Conservation (phyloP, 2,797 vertebrate species). For the Selene dorsalis region DNA sequence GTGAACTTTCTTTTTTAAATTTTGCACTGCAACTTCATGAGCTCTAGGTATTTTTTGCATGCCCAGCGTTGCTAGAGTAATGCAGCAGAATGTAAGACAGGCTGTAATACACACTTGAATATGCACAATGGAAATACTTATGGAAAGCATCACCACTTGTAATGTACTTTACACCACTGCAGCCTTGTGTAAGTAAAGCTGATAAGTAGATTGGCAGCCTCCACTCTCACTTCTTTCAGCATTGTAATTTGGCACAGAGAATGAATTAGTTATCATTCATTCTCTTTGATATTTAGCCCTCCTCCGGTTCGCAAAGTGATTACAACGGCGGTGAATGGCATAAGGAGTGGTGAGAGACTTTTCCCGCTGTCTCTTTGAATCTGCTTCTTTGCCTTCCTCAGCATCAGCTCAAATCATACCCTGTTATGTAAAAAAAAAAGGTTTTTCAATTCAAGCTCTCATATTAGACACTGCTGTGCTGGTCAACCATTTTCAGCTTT, state of each 20-base stretch:
- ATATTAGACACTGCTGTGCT: background rate
- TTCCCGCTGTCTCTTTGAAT: constrained; percentile 11
- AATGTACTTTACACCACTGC: background rate
- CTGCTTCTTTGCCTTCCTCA: background rate
- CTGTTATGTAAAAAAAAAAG: constrained; percentile 18
- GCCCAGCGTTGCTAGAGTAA: background rate
- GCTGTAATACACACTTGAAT: too few relatives aligned
- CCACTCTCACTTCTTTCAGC: constrained; percentile 40
- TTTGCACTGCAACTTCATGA: background rate
- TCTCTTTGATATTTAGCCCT: constrained; percentile 60
- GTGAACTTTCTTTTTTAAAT: background rate
- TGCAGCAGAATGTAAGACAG: background rate
- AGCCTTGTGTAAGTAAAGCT: background rate
- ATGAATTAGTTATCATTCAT: constrained; percentile 58
- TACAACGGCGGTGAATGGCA: constrained; percentile 48
- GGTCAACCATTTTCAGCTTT: constrained; percentile 18
- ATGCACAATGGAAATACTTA: background rate
- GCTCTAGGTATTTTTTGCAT: background rate
- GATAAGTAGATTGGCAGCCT: constrained; percentile 12
- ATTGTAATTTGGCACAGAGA: constrained; percentile 46
- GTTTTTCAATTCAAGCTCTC: background rate
- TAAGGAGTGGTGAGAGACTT: background rate
- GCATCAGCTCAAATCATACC: constrained; percentile 5
- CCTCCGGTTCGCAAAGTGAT: constrained; percentile 47
- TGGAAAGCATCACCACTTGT: background rate